Evolutionary conservation across 2,888 invertebrate species (phyloP).

Genomic region (Brachynemurus nebulosus): DNA sequence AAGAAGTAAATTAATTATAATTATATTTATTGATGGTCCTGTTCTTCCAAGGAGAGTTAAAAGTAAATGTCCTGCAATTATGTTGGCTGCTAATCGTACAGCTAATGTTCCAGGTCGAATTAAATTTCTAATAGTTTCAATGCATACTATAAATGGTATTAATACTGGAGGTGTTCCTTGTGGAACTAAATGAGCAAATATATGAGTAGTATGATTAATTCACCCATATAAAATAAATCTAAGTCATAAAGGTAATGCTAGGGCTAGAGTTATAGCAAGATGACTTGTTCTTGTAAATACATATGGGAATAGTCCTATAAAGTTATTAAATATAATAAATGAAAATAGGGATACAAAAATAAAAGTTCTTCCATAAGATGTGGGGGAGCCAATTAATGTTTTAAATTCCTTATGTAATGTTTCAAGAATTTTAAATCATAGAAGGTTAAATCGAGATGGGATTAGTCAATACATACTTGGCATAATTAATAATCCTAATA

Average conservation of each 20-base stretch:
- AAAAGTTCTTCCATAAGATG: conserved; percentile 36
- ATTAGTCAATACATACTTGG: conserved; percentile 40
- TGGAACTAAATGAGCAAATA: conserved; percentile 53
- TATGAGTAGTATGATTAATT: too few relatives aligned
- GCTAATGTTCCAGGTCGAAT: conserved; percentile 56
- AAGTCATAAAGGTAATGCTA: conserved; percentile 49
- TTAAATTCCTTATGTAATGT: conserved; percentile 43
- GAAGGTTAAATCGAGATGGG: conserved; percentile 35
- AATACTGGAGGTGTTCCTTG: conserved; percentile 47
- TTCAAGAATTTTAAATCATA: conserved; percentile 35
- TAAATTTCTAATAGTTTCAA: too few relatives aligned
- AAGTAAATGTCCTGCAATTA: conserved; percentile 59
- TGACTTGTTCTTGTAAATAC: conserved; percentile 57
- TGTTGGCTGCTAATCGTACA: conserved; percentile 59
- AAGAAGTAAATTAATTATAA: conserved; percentile 26
- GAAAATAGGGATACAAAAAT: conserved; percentile 43
- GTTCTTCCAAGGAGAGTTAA: conserved; percentile 44
- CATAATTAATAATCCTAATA: conserved; percentile 36
- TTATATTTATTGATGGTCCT: conserved; percentile 21
- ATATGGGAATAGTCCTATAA: conserved; percentile 54
- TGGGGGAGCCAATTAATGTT: conserved; percentile 34
- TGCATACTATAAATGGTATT: conserved; percentile 59
- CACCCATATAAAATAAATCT: conserved; percentile 50
- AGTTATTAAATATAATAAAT: conserved; percentile 51
- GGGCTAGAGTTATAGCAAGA: conserved; percentile 39